Percentiles rank a stretch among this genome's conserved stretches.
phyloP scores from a whole-genome alignment of 2,888 invertebrate genomes.

The Epinotia demarniana region DNA sequence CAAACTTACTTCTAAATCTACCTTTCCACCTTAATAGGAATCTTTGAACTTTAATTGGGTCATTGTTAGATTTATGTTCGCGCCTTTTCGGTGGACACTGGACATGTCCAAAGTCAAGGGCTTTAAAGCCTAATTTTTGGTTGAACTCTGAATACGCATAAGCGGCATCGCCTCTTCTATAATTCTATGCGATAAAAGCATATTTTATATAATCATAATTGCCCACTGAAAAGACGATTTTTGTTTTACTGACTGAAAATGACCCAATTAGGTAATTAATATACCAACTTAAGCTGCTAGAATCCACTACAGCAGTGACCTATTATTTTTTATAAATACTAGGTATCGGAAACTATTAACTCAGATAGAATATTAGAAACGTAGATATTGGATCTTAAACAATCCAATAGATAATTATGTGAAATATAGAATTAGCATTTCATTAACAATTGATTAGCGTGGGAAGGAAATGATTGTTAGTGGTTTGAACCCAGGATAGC shows the following conservation, averaged over 20 bases:
- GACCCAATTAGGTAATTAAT: background rate
- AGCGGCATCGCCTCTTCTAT: no score
- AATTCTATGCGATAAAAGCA: no score
- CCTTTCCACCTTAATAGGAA: background rate
- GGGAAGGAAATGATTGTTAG: constrained; percentile 18
- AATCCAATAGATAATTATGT: constrained; percentile 15
- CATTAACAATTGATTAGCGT: constrained; percentile 12
- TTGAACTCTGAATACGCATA: no score
- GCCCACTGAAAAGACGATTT: no score
- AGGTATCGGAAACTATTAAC: background rate
- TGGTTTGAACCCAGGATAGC: background rate
- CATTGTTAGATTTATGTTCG: no score
- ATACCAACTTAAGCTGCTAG: background rate
- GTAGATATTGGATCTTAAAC: background rate
- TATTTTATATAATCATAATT: no score
- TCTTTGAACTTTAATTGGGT: background rate
- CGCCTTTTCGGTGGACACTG: no score
- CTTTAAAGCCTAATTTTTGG: no score
- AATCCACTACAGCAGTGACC: background rate
- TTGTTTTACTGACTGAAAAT: no score
- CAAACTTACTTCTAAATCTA: background rate
- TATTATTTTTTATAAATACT: background rate
- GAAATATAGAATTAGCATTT: constrained; percentile 13
- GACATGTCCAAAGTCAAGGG: no score
- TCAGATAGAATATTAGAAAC: background rate